Evolutionary conservation across 2,113 vertebrate genomes (phyloP), one percentile per base, ranked within the genome.

Genomic region (Maccullochella peelii): DNA sequence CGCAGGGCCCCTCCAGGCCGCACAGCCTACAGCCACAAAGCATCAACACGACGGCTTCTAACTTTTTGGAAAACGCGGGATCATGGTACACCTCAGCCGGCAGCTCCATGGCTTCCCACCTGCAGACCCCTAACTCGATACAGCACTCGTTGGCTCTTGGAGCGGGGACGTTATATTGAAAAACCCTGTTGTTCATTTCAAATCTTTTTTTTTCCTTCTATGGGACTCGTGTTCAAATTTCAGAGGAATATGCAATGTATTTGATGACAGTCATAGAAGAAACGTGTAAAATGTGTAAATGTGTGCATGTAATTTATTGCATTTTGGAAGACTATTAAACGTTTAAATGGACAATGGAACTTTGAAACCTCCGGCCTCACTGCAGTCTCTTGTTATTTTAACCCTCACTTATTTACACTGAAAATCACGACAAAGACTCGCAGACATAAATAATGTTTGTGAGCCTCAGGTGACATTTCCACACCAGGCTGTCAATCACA

Each of bases 221-320:
- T 95, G 91, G 97, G 96, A 97, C 97, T 96, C 92, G 93, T 96
- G 94, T 97, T 97, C 96, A 96, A 91, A 94, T 96, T 94, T 96
- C 93, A 96, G 96, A 97, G 96, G 96, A 96, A 97, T 96, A 96
- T 97, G 96, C 95, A 95, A 97, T 96, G 97, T 94, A 95, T 97
- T 97, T 96, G 96, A 94, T 96, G 95, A 80, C 95, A 96, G 96
- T 96, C 93, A 96, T 96, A 97, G 95, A 96, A 96, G 95, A 94
- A 94, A 93, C 93, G 95, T 96, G 95, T 97, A 96, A 96, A 97
- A 96, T 96, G 97, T 98, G 96, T 99, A 99, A 98, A 97, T 97
- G 97, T 97, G 97, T 99, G 97, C 98, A 99, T 99, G 98, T 99
- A 99, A 99, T 96, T 99, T 99, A 99, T 99, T 99, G 97, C 97